A percentile compares a stretch with the other conserved stretches of the same genome.
Conservation (phyloP, 2,797 vertebrate species). For the Heteromormyrus szaboi region DNA sequence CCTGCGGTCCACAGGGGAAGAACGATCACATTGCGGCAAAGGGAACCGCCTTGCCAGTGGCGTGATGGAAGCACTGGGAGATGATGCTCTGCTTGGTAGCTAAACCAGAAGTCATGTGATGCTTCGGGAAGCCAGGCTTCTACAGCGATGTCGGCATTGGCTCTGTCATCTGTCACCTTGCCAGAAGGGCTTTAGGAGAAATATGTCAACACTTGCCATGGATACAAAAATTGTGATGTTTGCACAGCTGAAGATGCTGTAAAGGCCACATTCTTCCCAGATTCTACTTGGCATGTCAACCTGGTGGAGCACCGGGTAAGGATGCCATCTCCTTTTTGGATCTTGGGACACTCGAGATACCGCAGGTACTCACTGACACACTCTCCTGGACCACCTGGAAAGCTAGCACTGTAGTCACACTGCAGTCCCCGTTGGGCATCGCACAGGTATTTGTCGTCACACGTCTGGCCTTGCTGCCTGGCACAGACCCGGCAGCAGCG, state of each 20-base stretch:
- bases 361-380: constrained; percentile 80
- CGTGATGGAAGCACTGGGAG: neutral
- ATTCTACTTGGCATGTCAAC: neutral
- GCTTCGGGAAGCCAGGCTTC: constrained; percentile 31
- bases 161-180: constrained; percentile 38
- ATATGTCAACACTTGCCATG: constrained; percentile 35
- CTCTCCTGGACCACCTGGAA: constrained; percentile 58
- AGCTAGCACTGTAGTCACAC: constrained; percentile 71
- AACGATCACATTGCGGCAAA: neutral
- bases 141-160: constrained; percentile 28
- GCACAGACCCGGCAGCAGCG: constrained; percentile 81
- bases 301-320: neutral
- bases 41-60: neutral
- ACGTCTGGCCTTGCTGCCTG: constrained; percentile 72
- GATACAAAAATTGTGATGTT: constrained; percentile 37
- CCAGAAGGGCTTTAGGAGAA: constrained; percentile 28
- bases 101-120: neutral
- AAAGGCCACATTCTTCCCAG: constrained; percentile 3
- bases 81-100: neutral
- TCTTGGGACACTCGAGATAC: neutral
- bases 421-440: constrained; percentile 69
- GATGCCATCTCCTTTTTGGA: neutral
- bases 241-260: constrained; percentile 24
- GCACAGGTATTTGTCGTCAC: constrained; percentile 67
- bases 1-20: constrained; percentile 49